Conservation (phyloP, 2,888 invertebrate genomes). For the Slavum lentiscoides region DNA sequence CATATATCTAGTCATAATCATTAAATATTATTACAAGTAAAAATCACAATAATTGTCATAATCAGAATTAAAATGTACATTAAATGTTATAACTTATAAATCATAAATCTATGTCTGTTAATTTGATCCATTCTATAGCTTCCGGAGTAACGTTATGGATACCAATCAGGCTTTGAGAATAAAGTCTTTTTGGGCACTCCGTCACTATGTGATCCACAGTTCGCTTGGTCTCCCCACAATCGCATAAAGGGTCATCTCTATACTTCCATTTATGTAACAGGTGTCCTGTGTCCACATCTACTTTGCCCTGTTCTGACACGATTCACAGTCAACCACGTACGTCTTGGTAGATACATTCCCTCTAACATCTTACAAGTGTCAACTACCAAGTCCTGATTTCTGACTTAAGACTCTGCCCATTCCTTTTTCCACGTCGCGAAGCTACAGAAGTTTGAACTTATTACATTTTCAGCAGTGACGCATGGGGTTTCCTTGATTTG, state of each 20-base stretch:
- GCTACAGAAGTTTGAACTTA: not conserved
- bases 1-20: too few species aligned
- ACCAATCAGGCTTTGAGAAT: not conserved
- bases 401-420: not conserved
- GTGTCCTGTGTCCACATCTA: not conserved
- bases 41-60: too few species aligned
- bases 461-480: not conserved
- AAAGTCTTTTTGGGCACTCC: not conserved
- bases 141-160: not conserved
- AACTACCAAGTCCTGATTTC: not conserved
- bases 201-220: not conserved
- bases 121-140: not conserved
- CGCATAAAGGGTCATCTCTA: not conserved
- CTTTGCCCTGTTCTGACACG: not conserved
- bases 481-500: not conserved
- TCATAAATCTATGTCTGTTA: not conserved
- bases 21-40: too few species aligned
- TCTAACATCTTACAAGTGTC: not conserved
- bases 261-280: not conserved
- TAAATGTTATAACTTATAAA: not conserved
- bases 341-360: not conserved
- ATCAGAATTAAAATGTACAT: not conserved
- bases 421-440: not conserved
- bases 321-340: not conserved
- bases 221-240: not conserved